Evolutionary conservation across 2,113 vertebrate genomes (phyloP).

Genomic region (Ctenomys sociabilis): DNA sequence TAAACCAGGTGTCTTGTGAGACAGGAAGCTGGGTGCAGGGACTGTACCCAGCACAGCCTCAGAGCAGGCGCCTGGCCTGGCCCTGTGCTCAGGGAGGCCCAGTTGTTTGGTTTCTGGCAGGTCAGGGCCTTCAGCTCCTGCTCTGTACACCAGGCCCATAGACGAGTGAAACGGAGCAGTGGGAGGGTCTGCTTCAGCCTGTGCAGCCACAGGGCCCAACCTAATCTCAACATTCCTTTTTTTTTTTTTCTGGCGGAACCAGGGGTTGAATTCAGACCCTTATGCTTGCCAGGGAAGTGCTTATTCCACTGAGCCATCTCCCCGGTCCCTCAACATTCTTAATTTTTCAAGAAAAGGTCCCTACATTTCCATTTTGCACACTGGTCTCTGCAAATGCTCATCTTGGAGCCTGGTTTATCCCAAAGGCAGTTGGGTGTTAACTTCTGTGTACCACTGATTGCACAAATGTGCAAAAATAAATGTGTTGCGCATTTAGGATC

Average conservation of each 20-base stretch:
- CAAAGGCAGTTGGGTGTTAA: not conserved
- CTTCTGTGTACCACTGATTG: not conserved
- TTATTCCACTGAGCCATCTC: no score
- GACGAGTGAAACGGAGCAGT: not conserved
- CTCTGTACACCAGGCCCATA: not conserved
- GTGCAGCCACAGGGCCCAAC: not conserved
- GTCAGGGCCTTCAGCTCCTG: not conserved
- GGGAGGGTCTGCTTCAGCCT: not conserved
- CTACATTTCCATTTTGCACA: not conserved
- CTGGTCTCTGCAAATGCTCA: not conserved
- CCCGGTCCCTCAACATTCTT: not conserved
- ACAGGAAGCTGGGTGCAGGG: not conserved
- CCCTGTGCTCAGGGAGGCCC: not conserved
- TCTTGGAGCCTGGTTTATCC: not conserved
- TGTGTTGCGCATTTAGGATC: not conserved
- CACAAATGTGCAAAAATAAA: not conserved
- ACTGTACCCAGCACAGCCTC: not conserved
- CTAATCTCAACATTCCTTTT: not conserved
- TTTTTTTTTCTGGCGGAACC: no score
- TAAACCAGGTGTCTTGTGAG: not conserved
- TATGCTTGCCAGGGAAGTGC: no score
- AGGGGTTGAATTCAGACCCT: no score
- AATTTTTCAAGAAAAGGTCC: not conserved
- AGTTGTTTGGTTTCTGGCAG: not conserved
- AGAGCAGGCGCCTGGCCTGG: not conserved